A percentile compares a stretch with the other conserved stretches of the same genome.
Evolutionary conservation across 2,888 invertebrate genomes (phyloP).

Genomic region (Drosophila pseudotalamancana): DNA sequence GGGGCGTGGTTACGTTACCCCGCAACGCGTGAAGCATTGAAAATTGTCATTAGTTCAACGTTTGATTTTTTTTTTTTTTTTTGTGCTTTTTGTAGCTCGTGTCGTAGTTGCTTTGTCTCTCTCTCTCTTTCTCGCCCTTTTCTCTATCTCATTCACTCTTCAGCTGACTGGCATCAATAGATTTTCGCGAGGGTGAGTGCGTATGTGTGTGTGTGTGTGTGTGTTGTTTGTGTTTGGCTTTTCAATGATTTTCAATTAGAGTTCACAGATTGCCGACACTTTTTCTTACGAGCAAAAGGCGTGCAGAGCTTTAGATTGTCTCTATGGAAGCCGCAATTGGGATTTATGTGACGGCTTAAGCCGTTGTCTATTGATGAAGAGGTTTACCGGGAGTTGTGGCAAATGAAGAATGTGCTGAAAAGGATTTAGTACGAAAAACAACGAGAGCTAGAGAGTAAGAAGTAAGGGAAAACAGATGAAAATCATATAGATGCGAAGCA

Average conservation of each 20-base stretch:
- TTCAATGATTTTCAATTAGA: constrained; percentile 77
- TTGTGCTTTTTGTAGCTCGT: constrained; percentile 37
- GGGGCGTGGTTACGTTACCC: constrained; percentile 28
- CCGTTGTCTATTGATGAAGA: constrained; percentile 35
- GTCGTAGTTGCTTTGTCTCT: constrained; percentile 19
- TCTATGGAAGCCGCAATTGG: constrained; percentile 30
- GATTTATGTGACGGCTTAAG: constrained; percentile 55
- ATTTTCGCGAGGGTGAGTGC: neutral
- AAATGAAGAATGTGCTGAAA: constrained; percentile 7
- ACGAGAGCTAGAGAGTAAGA: neutral
- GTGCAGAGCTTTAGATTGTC: constrained; percentile 43
- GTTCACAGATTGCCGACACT: constrained; percentile 61
- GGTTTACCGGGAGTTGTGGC: constrained; percentile 6
- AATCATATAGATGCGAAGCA: neutral
- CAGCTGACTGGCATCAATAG: constrained; percentile 1
- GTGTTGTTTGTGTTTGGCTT: constrained; percentile 44
- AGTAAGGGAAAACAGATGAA: neutral
- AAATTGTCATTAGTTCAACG: constrained; percentile 76
- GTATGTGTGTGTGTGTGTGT: neutral
- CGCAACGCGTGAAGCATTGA: constrained; percentile 70
- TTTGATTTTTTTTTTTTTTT: constrained; percentile 58
- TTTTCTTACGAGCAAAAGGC: constrained; percentile 41
- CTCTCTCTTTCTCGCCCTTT: neutral
- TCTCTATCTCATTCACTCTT: neutral
- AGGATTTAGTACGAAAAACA: neutral